A percentile compares a stretch with the other conserved stretches of the same genome.
Evolutionary conservation across 2,113 vertebrate species (phyloP).

Genomic region (Thalassoma bifasciatum): DNA sequence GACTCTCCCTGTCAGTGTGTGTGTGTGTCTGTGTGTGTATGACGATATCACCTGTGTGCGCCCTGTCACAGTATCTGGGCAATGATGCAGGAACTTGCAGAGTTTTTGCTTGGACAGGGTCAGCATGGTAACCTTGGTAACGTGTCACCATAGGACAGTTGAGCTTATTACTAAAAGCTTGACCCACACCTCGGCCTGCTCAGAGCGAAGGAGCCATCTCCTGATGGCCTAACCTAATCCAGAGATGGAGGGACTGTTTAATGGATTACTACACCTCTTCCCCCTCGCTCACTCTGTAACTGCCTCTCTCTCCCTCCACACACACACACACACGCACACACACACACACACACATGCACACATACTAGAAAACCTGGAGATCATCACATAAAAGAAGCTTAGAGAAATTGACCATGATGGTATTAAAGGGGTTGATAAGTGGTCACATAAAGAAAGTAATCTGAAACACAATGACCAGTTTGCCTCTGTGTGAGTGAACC

Average conservation of each 20-base stretch:
- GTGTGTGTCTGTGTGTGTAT: neutral
- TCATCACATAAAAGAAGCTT: slow-evolving; percentile 31
- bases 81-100: slow-evolving; percentile 51
- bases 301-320: slow-evolving; percentile 13
- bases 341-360: slow-evolving; percentile 10
- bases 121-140: slow-evolving; percentile 76
- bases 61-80: slow-evolving; percentile 26
- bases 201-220: slow-evolving; percentile 78
- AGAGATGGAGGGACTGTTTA: slow-evolving; percentile 79
- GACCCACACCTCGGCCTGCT: slow-evolving; percentile 75
- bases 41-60: slow-evolving; percentile 14
- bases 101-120: slow-evolving; percentile 52
- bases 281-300: slow-evolving; percentile 16
- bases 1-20: neutral
- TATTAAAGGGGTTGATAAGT: slow-evolving; percentile 44
- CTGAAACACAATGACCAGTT: neutral
- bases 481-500: neutral
- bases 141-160: slow-evolving; percentile 73
- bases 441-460: neutral
- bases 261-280: slow-evolving; percentile 79
- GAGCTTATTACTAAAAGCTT: slow-evolving; percentile 84
- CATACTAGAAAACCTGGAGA: slow-evolving; percentile 21
- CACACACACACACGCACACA: slow-evolving; percentile 34
- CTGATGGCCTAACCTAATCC: slow-evolving; percentile 82
- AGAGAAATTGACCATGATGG: slow-evolving; percentile 15